Percentiles rank a stretch among this genome's conserved stretches.
These are phyloP conservation scores for Indicator indicator DNA, from an alignment of 2,113 vertebrate species.

Conservation along the genomic window DNA sequence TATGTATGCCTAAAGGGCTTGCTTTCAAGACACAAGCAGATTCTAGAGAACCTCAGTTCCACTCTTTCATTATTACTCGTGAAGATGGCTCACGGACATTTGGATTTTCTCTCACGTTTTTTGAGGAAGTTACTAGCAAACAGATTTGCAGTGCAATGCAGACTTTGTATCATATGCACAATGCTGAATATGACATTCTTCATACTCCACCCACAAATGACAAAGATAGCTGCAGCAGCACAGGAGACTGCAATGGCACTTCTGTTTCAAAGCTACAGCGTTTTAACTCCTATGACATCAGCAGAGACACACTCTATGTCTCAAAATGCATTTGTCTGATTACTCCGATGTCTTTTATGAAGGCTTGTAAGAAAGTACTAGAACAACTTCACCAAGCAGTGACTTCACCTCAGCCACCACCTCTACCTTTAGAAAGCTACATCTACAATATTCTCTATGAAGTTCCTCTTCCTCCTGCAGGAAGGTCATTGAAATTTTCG, in stretches of 20 bases:
- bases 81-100: conserved; percentile 98
- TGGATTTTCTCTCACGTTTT: conserved; percentile 97
- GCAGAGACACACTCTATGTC: conserved; percentile 94
- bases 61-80: conserved; percentile 97
- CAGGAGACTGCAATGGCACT: conserved; percentile 82
- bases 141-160: conserved; percentile 99
- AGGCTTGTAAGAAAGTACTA: conserved; percentile 91
- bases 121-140: conserved; percentile 98
- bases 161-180: conserved; percentile 99
- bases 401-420: conserved; percentile 91
- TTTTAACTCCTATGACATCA: conserved; percentile 98
- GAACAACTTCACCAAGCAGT: conserved; percentile 94
- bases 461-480: conserved; percentile 93
- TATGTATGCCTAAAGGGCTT: conserved; percentile 99
- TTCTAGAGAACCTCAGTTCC: conserved; percentile 90
- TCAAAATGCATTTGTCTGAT: conserved; percentile 99
- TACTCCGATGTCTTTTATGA: conserved; percentile 95
- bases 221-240: conserved; percentile 70
- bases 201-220: conserved; percentile 77
- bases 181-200: conserved; percentile 94
- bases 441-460: conserved; percentile 98
- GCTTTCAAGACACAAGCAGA: conserved; percentile 96
- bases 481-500: conserved; percentile 94
- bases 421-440: conserved; percentile 97
- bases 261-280: conserved; percentile 92